Base-by-base conservation (phyloP, 2,797 vertebrate species). In the Pangasius macronema region DNA sequence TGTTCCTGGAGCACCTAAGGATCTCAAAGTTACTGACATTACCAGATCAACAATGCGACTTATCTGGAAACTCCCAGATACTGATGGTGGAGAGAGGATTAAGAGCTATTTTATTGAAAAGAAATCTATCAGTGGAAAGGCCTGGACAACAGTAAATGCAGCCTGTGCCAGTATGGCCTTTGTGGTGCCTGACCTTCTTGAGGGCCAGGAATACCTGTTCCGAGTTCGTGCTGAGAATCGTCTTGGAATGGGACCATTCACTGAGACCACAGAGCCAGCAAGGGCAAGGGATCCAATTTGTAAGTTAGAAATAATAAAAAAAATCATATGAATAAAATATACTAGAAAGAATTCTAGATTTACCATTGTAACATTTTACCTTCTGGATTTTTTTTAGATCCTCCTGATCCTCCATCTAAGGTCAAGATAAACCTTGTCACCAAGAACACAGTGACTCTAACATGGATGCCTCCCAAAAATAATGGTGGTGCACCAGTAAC, bases 21-120 rank as follows among this genome's bases (percentile, higher is more conserved):
- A 99, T 46, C 94, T 99, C 79, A 99, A 93, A 95, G 97, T 99
- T 72, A 99, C 97, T 67, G 99, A 99, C 86, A 92, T 99, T 89
- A 98, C 97, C 86, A 97, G 97, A 80, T 92, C 97, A 0, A 99
- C 97, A 83, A 98, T 98, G 93, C 97, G 96, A 92, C 95, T 99
- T 91, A 97, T 97, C 87, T 99, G 99, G 99, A 99, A 99, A 92
- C 97, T 99, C 85, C 99, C 99, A 22, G 97, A 98, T 68, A 98
- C 96, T 27, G 99, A 99, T 77, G 99, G 99, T 94, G 99, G 99
- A 93, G 99, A 99, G 80, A 97, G 98, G 93, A 99, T 99, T 92
- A 99, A 97, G 93, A 98, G 97, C 91, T 99, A 99, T 91, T 97
- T 97, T 67, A 96, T 99, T 46, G 99, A 99, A 93, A 99, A 99